Base-by-base conservation (phyloP, 2,113 vertebrate genomes). In the Symphodus melops region DNA sequence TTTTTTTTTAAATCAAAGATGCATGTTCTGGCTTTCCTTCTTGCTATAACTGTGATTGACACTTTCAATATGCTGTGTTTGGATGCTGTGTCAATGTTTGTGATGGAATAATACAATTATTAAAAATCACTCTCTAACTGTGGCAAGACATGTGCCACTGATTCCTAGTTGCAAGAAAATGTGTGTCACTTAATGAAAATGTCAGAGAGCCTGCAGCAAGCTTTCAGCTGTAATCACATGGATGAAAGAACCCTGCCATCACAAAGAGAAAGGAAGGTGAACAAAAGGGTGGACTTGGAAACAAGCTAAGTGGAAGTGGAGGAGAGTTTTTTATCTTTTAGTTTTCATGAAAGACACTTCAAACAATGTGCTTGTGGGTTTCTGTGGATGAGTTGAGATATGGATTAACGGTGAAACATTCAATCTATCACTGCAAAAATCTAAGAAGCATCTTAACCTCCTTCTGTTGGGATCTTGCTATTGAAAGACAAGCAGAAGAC, bases 381-480 rank as follows among this genome's bases (percentile, higher is more conserved):
- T 62, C 4, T 68, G 58, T 75, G 48, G 75, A 49, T 48, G 71
- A 64, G 7, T 51, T 23, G 51, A 39, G 25, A 42, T n/a, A n/a
- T 52, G 55, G 58, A 61, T 68, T 41, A 11, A 9, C 9, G 17
- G 63, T 66, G 54, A 71, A 75, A 64, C 20, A 53, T 17, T 42
- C 52, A 81, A 41, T 77, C 80, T 67, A 62, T 56, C 3, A 4
- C 48, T 25, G 51, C 8, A 0, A 73, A 73, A 84, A 80, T 91
- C 79, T 88, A 83, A 86, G 75, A 58, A 36, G 20, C 56, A 41
- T 61, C 41, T 36, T 64, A 67, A 56, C 44, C 54, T 2, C 9
- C 48, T 73, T 53, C 70, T 66, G 48, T 44, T 19, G 1, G 46
- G 42, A 37, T 75, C 23, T 77, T 52, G 51, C 23, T 67, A 64